Conservation (phyloP, 2,797 vertebrate genomes). For the Ptychobarbus kaznakovi region DNA sequence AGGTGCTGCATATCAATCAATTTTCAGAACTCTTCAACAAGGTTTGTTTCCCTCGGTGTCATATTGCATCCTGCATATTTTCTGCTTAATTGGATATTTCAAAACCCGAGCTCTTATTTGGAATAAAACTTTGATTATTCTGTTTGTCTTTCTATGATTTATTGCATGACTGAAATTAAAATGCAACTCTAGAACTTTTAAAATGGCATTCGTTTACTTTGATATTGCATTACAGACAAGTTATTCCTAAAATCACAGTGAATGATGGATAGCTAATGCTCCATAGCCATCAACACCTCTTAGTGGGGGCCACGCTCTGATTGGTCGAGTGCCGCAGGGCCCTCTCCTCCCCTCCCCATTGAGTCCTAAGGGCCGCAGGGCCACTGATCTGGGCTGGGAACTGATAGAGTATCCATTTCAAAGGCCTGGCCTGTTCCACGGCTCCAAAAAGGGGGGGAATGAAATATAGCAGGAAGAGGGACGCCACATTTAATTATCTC, state of each 20-base stretch:
- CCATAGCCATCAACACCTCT: conserved; percentile 65
- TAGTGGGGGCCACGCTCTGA: conserved; percentile 34
- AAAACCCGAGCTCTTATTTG: conserved; percentile 47
- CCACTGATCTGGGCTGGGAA: conserved; percentile 52
- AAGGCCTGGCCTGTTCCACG: conserved; percentile 69
- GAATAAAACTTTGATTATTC: conserved; percentile 40
- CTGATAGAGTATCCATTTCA: conserved; percentile 78
- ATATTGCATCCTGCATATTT: conserved; percentile 40
- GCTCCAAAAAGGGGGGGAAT: conserved; percentile 69
- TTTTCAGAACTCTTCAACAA: conserved; percentile 29
- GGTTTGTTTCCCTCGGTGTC: conserved; percentile 31
- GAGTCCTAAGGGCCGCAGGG: conserved; percentile 46
- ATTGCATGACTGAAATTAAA: conserved; percentile 59
- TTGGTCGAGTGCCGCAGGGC: conserved; percentile 36
- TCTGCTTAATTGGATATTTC: conserved; percentile 35
- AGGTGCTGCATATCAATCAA: conserved; percentile 27
- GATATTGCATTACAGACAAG: conserved; percentile 60
- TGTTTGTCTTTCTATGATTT: conserved; percentile 56
- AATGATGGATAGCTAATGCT: conserved; percentile 68
- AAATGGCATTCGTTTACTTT: conserved; percentile 53
- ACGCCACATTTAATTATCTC: conserved; percentile 80
- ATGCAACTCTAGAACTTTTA: conserved; percentile 58
- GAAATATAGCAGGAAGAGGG: conserved; percentile 79
- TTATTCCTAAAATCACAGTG: conserved; percentile 55
- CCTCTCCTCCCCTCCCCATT: conserved; percentile 28